phyloP scores from a whole-genome alignment of 2,113 vertebrate genomes.

The Archocentrus centrarchus region DNA sequence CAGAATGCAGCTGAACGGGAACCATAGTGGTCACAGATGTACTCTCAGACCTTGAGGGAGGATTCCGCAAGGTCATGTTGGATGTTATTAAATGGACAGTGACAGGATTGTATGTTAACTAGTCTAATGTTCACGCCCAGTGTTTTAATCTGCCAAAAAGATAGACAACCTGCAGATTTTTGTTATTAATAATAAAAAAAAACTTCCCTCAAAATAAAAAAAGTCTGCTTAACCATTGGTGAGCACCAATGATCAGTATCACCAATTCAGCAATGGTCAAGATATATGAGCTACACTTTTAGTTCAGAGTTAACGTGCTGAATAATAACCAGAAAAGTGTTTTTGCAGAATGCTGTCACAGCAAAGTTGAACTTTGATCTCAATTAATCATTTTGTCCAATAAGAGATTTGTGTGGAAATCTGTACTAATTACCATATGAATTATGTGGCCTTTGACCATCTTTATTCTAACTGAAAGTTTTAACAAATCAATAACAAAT shows the following conservation, averaged over 20 bases:
- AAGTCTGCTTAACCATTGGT: background rate
- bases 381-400: constrained; percentile 7
- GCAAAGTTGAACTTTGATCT: constrained; percentile 6
- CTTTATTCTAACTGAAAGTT: constrained; percentile 5
- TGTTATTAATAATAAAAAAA: background rate
- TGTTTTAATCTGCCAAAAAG: background rate
- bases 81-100: background rate
- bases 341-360: background rate
- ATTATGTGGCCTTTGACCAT: constrained; percentile 1
- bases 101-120: background rate
- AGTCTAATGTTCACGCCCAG: background rate
- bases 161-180: background rate
- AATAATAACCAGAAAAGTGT: background rate
- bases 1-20: background rate
- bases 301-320: background rate
- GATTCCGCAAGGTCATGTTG: constrained; percentile 3
- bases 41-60: background rate
- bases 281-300: background rate
- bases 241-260: background rate
- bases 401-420: background rate
- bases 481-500: background rate
- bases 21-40: background rate
- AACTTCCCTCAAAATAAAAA: background rate
- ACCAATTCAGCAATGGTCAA: background rate
- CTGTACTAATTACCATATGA: background rate